A percentile compares a stretch with the other conserved stretches of the same genome.
Evolutionary conservation across 2,888 invertebrate species (phyloP).

Genomic region (Eucera pruinosa): DNA sequence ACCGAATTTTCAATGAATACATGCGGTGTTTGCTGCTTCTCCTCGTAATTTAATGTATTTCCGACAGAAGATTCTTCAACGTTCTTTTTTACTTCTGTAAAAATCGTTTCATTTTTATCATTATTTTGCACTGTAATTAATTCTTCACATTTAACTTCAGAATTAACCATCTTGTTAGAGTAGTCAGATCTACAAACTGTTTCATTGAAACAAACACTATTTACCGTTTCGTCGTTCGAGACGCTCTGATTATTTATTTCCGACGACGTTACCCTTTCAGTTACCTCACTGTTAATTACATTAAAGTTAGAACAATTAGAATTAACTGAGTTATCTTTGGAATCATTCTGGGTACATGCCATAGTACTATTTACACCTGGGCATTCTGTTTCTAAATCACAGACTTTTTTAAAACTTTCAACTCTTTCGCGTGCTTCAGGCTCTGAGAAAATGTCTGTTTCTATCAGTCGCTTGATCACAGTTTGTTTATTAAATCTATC

Average conservation of each 20-base stretch:
- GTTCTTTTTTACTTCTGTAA: conserved; percentile 1
- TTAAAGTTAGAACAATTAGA: conserved; percentile 51
- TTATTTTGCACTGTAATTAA: conserved; percentile 9
- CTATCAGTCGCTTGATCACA: conserved; percentile 67
- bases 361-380: conserved; percentile 57
- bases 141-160: conserved; percentile 13
- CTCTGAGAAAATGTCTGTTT: conserved; percentile 58
- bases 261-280: conserved; percentile 34
- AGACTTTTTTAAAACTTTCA: conserved; percentile 66
- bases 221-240: conserved; percentile 11
- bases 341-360: conserved; percentile 45
- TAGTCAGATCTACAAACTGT: conserved; percentile 10
- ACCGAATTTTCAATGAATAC: conserved; percentile 26
- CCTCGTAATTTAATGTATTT: conserved; percentile 7
- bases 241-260: conserved; percentile 15
- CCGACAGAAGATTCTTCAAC: conserved; percentile 5
- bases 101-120: conserved; percentile 22
- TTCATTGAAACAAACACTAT: conserved; percentile 26
- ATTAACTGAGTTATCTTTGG: conserved; percentile 57
- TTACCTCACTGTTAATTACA: conserved; percentile 50
- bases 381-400: conserved; percentile 64
- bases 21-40: conserved; percentile 7
- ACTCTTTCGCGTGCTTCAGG: conserved; percentile 47
- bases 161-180: conserved; percentile 7
- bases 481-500: conserved; percentile 60